Base-by-base conservation (phyloP, 2,797 vertebrate species). In the Hyperoplus lanceolatus region DNA sequence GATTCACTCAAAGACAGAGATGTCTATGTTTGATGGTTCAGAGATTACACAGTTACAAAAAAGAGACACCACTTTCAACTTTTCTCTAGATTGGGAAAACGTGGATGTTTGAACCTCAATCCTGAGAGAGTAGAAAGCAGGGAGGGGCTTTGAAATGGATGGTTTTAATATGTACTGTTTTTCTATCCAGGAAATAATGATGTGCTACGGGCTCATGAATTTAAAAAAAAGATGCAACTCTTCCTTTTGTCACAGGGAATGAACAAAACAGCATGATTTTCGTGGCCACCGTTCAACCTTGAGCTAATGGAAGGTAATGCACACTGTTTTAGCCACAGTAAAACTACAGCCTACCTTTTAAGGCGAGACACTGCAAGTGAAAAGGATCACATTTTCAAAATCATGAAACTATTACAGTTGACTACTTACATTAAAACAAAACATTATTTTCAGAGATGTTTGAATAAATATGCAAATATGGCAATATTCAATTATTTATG, bases 1-100 rank as follows among this genome's bases (percentile, higher is more conserved):
- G 74, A 83, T 85, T 91, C 86, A 64, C 75, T 90, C 63, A 63
- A 79, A 84, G 91, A 84, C 88, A 83, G 82, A 84, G 81, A 93
- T 92, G 84, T 79, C 66, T 71, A 64, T 50, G 42, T 54, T 77
- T 88, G 90, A 91, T 87, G 79, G 79, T 70, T 71, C 60, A 64
- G 70, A 87, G 83, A 89, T 91, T 90, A 82, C 73, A 75, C 57
- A 67, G 51, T 71, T 84, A 80, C 75, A 79, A 83, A 60, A 73
- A 72, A 92, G 81, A 87, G 63, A 53, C 79, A 5, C 56, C 81
- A 49, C 61, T 73, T 73, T 54, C 18, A 56, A 61, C 60, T 70
- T 64, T 63, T 29, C 60, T 67, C n/a, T 63, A 58, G 66, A 77
- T 13, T 59, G 38, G 29, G 46, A 73, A 64, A 83, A 64, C 38